phyloP scores from a whole-genome alignment of 2,888 invertebrate species.

The Leptothorax acervorum region DNA sequence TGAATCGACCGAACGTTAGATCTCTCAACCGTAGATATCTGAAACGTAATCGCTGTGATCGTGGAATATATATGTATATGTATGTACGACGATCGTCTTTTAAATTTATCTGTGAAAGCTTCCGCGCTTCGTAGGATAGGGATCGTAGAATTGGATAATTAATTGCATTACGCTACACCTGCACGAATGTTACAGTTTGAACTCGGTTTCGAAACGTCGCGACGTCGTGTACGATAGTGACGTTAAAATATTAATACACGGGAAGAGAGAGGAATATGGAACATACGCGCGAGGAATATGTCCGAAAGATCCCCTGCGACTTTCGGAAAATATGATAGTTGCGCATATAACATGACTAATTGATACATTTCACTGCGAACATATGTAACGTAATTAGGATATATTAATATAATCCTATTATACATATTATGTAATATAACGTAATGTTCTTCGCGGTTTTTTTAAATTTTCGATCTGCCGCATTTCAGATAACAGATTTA shows the following conservation, averaged over 20 bases:
- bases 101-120: constrained; percentile 69
- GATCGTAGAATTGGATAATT: constrained; percentile 45
- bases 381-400: constrained; percentile 8
- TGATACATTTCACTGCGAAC: constrained; percentile 10
- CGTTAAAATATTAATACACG: constrained; percentile 45
- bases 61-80: constrained; percentile 30
- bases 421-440: not conserved
- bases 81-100: constrained; percentile 11
- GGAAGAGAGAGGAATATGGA: not conserved
- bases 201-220: constrained; percentile 40
- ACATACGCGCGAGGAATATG: not conserved
- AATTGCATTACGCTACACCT: constrained; percentile 27
- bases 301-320: constrained; percentile 1
- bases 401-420: constrained; percentile 2
- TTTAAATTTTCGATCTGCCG: not conserved
- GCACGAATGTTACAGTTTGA: constrained; percentile 38
- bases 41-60: constrained; percentile 54
- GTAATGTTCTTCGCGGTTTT: not conserved
- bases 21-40: constrained; percentile 61
- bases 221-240: constrained; percentile 31
- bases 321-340: constrained; percentile 11
- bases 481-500: not conserved
- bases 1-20: constrained; percentile 82
- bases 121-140: constrained; percentile 33
- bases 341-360: constrained; percentile 12